Percentiles rank a stretch among this genome's conserved stretches.
phyloP scores from a whole-genome alignment of 2,888 invertebrate species.

The Macrophya alboannulata region DNA sequence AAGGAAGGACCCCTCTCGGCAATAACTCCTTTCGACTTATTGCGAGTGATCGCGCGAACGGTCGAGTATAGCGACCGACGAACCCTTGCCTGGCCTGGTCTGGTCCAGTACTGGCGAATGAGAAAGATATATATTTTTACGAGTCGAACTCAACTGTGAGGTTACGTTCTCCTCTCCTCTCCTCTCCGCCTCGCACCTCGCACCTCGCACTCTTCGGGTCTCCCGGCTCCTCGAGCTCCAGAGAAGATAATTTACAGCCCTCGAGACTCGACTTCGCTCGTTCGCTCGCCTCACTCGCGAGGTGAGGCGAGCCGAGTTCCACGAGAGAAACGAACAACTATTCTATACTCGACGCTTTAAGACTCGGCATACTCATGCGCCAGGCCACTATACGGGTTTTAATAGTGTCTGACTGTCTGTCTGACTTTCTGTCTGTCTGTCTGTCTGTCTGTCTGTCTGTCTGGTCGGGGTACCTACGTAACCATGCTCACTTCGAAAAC shows the following conservation, averaged over 20 bases:
- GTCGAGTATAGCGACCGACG: background rate
- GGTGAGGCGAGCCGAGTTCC: background rate
- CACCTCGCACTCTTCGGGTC: background rate
- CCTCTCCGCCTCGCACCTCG: background rate
- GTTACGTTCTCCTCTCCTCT: slow-evolving; percentile 69
- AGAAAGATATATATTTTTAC: slow-evolving; percentile 58
- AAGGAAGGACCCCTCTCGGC: background rate
- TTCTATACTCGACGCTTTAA: slow-evolving; percentile 43
- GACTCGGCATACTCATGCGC: background rate
- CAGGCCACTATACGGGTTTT: slow-evolving; percentile 15
- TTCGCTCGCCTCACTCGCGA: background rate
- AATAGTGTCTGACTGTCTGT: slow-evolving; percentile 51
- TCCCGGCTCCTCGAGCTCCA: slow-evolving; percentile 43
- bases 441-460: slow-evolving; percentile 28
- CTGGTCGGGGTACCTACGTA: slow-evolving; percentile 27
- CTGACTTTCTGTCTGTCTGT: slow-evolving; percentile 18
- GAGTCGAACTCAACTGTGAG: slow-evolving; percentile 60
- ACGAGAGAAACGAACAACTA: slow-evolving; percentile 2
- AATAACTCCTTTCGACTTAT: slow-evolving; percentile 48
- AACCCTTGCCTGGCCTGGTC: background rate
- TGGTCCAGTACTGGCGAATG: slow-evolving; percentile 57
- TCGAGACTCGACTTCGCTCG: background rate
- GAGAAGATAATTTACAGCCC: slow-evolving; percentile 56
- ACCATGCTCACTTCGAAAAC: background rate
- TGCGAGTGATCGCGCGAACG: slow-evolving; percentile 28